Evolutionary conservation across 1,140 invertebrate genomes (phyloP).

Genomic region (Macrotrachela quadricornifera): DNA sequence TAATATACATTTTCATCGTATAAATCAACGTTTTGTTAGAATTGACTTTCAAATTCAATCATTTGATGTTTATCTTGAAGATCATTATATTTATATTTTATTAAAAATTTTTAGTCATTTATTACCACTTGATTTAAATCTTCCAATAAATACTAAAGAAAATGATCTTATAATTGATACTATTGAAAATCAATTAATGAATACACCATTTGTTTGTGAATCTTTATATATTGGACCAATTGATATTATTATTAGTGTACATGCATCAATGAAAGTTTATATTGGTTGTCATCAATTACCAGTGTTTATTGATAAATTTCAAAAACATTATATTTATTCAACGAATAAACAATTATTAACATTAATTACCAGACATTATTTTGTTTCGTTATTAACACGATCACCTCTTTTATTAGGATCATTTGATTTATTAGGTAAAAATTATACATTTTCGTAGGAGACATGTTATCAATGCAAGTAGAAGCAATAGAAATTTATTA

Average conservation of each 20-base stretch:
- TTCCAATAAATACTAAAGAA: too few relatives aligned
- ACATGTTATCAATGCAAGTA: too few relatives aligned
- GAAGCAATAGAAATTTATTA: too few relatives aligned
- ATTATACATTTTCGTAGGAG: too few relatives aligned
- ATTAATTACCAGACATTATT: slow-evolving; percentile 61
- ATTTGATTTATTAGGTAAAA: slow-evolving; percentile 65
- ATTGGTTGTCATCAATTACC: slow-evolving; percentile 74
- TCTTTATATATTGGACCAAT: slow-evolving; percentile 43
- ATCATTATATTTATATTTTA: slow-evolving; percentile 25
- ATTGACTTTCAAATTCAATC: slow-evolving; percentile 21
- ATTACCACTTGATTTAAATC: too few relatives aligned
- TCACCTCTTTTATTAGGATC: slow-evolving; percentile 79
- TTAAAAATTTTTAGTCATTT: too few relatives aligned
- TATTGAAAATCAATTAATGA: too few relatives aligned
- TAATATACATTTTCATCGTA: too few relatives aligned
- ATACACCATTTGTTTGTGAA: neutral
- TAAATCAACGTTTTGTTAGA: too few relatives aligned
- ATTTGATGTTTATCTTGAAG: slow-evolving; percentile 30
- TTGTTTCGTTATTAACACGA: slow-evolving; percentile 65
- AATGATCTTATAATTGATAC: too few relatives aligned
- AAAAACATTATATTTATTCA: slow-evolving; percentile 47
- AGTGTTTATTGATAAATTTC: slow-evolving; percentile 54
- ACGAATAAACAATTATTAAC: slow-evolving; percentile 47
- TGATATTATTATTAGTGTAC: slow-evolving; percentile 44
- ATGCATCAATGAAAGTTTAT: slow-evolving; percentile 53